A percentile compares a stretch with the other conserved stretches of the same genome.
Conservation (phyloP, 2,113 vertebrate species). For the Fulmarus glacialis region DNA sequence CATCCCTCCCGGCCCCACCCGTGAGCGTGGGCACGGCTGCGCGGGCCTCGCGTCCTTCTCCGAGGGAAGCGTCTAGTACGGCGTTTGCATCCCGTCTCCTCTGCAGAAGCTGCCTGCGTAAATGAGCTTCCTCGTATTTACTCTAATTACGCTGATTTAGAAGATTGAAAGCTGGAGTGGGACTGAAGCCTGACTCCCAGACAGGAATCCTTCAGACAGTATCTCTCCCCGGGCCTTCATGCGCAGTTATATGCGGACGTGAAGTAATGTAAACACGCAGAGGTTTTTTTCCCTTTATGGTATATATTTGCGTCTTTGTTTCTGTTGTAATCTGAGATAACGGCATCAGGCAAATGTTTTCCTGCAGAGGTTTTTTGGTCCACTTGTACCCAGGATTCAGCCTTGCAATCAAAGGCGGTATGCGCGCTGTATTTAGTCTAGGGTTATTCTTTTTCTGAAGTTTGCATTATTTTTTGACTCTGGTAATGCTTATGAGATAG, state of each 20-base stretch:
- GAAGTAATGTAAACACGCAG: rapidly evolving
- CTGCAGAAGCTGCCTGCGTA: rapidly evolving
- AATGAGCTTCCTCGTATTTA: rapidly evolving
- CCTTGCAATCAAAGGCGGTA: rapidly evolving
- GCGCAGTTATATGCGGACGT: rapidly evolving
- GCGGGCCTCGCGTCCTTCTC: neutral
- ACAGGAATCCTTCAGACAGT: rapidly evolving
- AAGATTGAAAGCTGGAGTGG: rapidly evolving
- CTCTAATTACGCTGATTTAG: rapidly evolving
- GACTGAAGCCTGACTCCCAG: rapidly evolving
- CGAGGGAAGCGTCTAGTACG: rapidly evolving
- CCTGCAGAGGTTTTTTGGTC: neutral
- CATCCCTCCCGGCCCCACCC: no score
- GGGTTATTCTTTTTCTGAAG: neutral
- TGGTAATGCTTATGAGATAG: rapidly evolving
- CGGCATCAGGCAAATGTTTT: neutral
- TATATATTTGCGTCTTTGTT: rapidly evolving
- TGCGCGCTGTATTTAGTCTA: rapidly evolving
- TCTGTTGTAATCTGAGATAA: neutral
- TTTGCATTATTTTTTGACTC: neutral
- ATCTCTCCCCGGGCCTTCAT: rapidly evolving
- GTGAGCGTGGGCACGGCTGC: neutral
- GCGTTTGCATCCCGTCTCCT: rapidly evolving
- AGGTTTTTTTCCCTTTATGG: rapidly evolving
- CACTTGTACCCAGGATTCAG: rapidly evolving